Evolutionary conservation across 1,140 invertebrate genomes (phyloP).

Genomic region (Centruroides vittatus): DNA sequence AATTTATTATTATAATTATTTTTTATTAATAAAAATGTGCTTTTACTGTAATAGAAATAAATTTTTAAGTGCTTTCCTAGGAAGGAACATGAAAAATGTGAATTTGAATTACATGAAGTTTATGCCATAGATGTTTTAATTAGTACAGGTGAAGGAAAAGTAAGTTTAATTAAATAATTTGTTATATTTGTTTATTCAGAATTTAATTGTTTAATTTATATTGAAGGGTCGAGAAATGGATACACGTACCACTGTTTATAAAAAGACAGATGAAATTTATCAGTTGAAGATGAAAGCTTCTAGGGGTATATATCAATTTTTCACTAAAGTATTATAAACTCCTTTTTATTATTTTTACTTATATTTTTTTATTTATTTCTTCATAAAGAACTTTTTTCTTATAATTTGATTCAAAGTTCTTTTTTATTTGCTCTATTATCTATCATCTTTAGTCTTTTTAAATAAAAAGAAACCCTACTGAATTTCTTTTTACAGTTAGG

Average conservation of each 20-base stretch:
- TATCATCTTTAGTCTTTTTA: too few relatives aligned
- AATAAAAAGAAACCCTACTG: too few relatives aligned
- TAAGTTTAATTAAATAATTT: constrained; percentile 10
- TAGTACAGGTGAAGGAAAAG: constrained; percentile 75
- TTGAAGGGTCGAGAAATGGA: constrained; percentile 70
- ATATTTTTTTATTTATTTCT: background rate
- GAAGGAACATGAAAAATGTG: constrained; percentile 94
- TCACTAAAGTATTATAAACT: background rate
- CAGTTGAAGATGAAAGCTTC: constrained; percentile 94
- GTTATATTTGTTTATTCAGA: background rate
- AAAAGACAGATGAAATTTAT: constrained; percentile 96
- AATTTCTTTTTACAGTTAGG: too few relatives aligned
- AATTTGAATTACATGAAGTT: constrained; percentile 92
- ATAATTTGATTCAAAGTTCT: background rate
- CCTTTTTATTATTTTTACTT: constrained; percentile 3
- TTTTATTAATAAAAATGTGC: background rate
- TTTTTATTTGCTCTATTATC: background rate
- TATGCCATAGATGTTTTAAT: constrained; percentile 97
- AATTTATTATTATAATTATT: background rate
- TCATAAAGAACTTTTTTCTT: background rate
- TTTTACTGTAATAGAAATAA: background rate
- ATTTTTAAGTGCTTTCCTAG: constrained; percentile 31
- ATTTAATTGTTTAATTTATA: constrained; percentile 5
- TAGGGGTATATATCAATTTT: constrained; percentile 35
- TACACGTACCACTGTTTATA: constrained; percentile 90